phyloP scores from a whole-genome alignment of 1,140 invertebrate genomes.

The Drosophila nannoptera region DNA sequence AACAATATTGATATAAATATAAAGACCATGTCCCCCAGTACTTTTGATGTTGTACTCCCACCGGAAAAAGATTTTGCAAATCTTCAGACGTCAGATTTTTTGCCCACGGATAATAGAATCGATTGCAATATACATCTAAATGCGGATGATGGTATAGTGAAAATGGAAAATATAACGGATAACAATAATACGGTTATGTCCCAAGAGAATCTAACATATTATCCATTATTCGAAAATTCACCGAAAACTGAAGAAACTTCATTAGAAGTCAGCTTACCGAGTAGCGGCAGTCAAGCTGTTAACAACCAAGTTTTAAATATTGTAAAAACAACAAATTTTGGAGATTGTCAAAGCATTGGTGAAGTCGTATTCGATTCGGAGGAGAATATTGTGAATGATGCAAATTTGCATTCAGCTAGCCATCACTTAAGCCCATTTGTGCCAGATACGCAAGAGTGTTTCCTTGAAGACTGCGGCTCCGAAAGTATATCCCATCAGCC shows the following conservation, averaged over 20 bases:
- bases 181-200: conserved; percentile 33
- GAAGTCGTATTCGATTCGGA: conserved; percentile 64
- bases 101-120: conserved; percentile 54
- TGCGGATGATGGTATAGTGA: conserved; percentile 34
- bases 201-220: conserved; percentile 41
- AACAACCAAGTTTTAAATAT: conserved; percentile 42
- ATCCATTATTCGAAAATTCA: conserved; percentile 34
- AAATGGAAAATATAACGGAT: conserved; percentile 45
- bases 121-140: conserved; percentile 46
- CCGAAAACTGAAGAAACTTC: conserved; percentile 45
- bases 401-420: conserved; percentile 77
- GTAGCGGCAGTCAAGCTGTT: conserved; percentile 31
- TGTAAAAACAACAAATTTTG: conserved; percentile 35
- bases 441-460: conserved; percentile 59
- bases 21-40: conserved; percentile 44
- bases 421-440: conserved; percentile 60
- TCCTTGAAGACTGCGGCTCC: conserved; percentile 51
- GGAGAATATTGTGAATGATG: conserved; percentile 73
- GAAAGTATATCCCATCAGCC: conserved; percentile 52
- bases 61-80: conserved; percentile 53
- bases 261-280: conserved; percentile 22
- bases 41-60: conserved; percentile 59
- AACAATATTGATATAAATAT: conserved; percentile 44
- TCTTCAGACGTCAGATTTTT: conserved; percentile 55
- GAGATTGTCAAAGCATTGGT: conserved; percentile 28